A percentile compares a stretch with the other conserved stretches of the same genome.
Conservation (phyloP, 1,140 invertebrate genomes). For the Tetraneura akinire region DNA sequence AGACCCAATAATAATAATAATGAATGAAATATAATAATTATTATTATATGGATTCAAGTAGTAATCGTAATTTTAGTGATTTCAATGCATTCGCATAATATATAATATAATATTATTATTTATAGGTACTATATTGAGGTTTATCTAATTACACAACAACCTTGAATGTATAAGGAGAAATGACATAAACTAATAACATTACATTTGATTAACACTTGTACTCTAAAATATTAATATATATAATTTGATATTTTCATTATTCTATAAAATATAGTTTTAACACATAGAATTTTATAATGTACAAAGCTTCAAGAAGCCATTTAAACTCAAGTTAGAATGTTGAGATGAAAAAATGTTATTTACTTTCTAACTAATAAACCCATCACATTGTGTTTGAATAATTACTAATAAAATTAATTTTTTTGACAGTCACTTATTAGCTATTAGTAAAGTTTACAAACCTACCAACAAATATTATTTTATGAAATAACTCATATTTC, state of each 20-base stretch:
- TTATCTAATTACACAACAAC: background rate
- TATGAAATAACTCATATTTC: background rate
- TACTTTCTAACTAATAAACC: slow-evolving; percentile 42
- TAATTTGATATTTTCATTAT: background rate
- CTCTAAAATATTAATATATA: background rate
- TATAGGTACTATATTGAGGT: too few species aligned
- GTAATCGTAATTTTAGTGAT: too few species aligned
- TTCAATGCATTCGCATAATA: too few species aligned
- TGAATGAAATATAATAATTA: too few species aligned
- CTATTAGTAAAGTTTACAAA: background rate
- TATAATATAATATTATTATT: too few species aligned
- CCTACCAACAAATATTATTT: background rate
- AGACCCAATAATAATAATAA: too few species aligned
- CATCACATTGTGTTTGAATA: slow-evolving; percentile 18
- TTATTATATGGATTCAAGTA: too few species aligned
- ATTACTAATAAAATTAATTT: background rate
- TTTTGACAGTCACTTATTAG: background rate
- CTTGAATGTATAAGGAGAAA: background rate
- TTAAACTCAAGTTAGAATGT: background rate
- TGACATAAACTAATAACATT: background rate
- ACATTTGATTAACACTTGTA: slow-evolving; percentile 9
- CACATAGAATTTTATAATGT: too few species aligned
- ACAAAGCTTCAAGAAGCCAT: too few species aligned
- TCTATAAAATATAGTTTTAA: too few species aligned
- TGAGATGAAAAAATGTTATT: background rate